Evolutionary conservation across 2,113 vertebrate genomes (phyloP), one percentile per base, ranked within the genome.

Genomic region (Zosterops japonicus): DNA sequence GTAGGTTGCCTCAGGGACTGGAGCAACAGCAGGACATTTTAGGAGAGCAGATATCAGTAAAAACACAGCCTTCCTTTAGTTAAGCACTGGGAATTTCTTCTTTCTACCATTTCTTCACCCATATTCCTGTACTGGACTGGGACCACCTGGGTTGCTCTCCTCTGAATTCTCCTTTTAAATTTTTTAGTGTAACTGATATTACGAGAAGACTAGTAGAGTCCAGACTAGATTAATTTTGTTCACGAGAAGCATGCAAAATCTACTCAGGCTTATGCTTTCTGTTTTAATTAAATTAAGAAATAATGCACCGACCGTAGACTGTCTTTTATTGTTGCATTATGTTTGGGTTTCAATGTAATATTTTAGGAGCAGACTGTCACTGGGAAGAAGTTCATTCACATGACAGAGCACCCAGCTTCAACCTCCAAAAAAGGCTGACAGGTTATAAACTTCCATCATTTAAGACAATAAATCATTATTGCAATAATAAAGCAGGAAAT

Each of bases 401-500:
- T 57, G 72, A 50, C 56, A 93, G 13, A 77, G 79, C 25, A 80
- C 15, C 8, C 76, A 78, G n/a, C 24, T 84, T 86, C 85, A 95
- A 75, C 29, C 31, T 82, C 76, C 60, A 83, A 81, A 92, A 87
- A 82, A 89, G 81, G 71, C 87, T 97, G 97, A 94, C 80, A 93
- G 84, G 89, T 94, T 97, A 96, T 95, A 97, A 98, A 96, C 89
- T 95, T 97, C 95, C 84, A 97, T 94, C 72, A 90, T 91, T 92
- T 89, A 87, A 91, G 88, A 97, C 64, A 95, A 96, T 97, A 98
- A 97, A 97, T 98, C 97, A 97, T 90, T 95, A 97, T 95, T 97
- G 96, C 89, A 97, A 97, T 97, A 97, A 97, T 96, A 98, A 97
- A 97, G 95, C 93, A 96, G 95, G 97, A 97, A 98, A 96, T 83